Conservation (phyloP, 1,140 invertebrate species). For the Antheraea pernyi region DNA sequence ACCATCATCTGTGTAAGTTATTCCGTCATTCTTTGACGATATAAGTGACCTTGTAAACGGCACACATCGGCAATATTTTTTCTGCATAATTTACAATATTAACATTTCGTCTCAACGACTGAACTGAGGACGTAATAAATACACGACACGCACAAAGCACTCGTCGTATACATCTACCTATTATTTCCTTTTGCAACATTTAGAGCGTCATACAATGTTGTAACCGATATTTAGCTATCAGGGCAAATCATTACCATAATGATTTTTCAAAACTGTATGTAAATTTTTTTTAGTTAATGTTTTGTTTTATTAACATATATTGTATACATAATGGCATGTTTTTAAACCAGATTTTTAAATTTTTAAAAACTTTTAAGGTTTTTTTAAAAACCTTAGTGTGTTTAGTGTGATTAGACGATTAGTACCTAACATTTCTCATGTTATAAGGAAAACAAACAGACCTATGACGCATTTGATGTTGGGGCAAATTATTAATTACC, state of each 20-base stretch:
- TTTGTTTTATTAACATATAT: too few relatives aligned
- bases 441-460: too few relatives aligned
- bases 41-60: slow-evolving; percentile 38
- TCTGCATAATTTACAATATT: slow-evolving; percentile 35
- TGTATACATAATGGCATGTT: too few relatives aligned
- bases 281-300: too few relatives aligned
- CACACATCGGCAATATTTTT: slow-evolving; percentile 37
- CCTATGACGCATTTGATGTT: too few relatives aligned
- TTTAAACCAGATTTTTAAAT: too few relatives aligned
- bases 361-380: too few relatives aligned
- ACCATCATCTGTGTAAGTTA: background rate
- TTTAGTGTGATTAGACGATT: too few relatives aligned
- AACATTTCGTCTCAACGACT: slow-evolving; percentile 34
- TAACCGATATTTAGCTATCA: background rate
- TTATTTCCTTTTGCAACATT: background rate
- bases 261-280: too few relatives aligned
- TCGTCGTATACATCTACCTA: background rate
- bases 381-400: too few relatives aligned
- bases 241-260: background rate
- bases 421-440: too few relatives aligned
- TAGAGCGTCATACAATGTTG: background rate
- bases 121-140: slow-evolving; percentile 26
- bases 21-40: slow-evolving; percentile 26
- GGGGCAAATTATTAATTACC: background rate
- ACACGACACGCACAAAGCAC: slow-evolving; percentile 27